phyloP scores from a whole-genome alignment of 2,113 vertebrate genomes.

The Prietella phreatophila region DNA sequence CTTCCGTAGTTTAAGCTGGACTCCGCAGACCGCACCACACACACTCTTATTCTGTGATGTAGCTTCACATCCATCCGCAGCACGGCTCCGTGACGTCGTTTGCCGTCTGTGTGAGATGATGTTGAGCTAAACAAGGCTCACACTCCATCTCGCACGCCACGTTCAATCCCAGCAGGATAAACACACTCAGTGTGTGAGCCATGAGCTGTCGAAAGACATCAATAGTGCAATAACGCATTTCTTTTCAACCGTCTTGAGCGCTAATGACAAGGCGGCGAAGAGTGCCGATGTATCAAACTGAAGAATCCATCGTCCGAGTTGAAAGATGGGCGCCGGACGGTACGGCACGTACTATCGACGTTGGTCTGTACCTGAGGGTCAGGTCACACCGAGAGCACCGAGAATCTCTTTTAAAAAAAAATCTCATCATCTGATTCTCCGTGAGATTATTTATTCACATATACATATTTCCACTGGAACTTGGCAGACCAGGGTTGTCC shows the following conservation, averaged over 20 bases:
- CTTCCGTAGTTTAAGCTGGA: neutral
- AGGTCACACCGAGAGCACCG: neutral
- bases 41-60: neutral
- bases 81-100: neutral
- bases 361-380: neutral
- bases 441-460: neutral
- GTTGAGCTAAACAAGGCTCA: neutral
- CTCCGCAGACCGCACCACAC: neutral
- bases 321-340: neutral
- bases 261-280: neutral
- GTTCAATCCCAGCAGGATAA: constrained; percentile 6
- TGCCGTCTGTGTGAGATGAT: neutral
- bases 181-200: constrained; percentile 17
- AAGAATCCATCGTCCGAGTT: neutral
- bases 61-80: neutral
- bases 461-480: neutral
- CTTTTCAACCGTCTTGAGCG: constrained; percentile 9
- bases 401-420: neutral
- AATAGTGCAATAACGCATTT: constrained; percentile 10
- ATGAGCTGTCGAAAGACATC: neutral
- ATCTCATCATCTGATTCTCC: no score
- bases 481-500: no score
- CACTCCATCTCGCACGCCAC: neutral
- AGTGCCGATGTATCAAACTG: constrained; percentile 23
- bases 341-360: neutral